Base-by-base conservation (phyloP, 1,140 invertebrate genomes). In the Ceratitis capitata region DNA sequence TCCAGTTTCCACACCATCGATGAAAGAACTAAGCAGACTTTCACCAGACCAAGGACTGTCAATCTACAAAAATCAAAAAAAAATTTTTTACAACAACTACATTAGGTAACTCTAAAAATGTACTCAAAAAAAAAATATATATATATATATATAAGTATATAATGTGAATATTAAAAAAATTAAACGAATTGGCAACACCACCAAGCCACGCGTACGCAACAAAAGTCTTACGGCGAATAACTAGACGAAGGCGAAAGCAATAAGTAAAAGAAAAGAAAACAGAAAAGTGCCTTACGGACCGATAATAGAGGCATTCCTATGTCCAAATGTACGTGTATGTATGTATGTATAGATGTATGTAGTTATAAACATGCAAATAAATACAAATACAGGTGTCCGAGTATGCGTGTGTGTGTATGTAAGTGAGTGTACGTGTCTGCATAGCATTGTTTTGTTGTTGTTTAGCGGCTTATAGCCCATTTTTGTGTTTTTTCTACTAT, bases 231-330 rank as follows among this genome's bases (percentile, higher is more conserved):
- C 19, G 69, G 69, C 69, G 69, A 42, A 78, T 23, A n/a, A n/a
- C n/a, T n/a, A 78, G 69, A 42, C 39, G 69, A 78, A 78, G 69
- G n/a, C 69, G 69, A 78, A 78, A 42, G 69, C 69, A 78, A 45
- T n/a, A 78, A 42, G 39, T 39, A 78, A 45, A 56, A 47, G 42
- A 9, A 56, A 78, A 26, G 69, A 78, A 78, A 78, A 78, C 69
- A 45, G 69, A 78, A 78, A 45, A 78, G 69, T 78, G 69, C 39
- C 23, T 53, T 82, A 16, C 6, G 3, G 26, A n/a, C 35, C 61
- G 39, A 7, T 7, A 6, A 35, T 49, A 49, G n/a, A 78, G 39
- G 14, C 16, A 12, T 19, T 42, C 10, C n/a, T 26, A 42, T 10
- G 42, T 78, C 35, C 42, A n/a, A n/a, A n/a, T n/a, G n/a, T n/a